Base-by-base conservation (phyloP, 2,113 vertebrate species). In the Malurus elegans region DNA sequence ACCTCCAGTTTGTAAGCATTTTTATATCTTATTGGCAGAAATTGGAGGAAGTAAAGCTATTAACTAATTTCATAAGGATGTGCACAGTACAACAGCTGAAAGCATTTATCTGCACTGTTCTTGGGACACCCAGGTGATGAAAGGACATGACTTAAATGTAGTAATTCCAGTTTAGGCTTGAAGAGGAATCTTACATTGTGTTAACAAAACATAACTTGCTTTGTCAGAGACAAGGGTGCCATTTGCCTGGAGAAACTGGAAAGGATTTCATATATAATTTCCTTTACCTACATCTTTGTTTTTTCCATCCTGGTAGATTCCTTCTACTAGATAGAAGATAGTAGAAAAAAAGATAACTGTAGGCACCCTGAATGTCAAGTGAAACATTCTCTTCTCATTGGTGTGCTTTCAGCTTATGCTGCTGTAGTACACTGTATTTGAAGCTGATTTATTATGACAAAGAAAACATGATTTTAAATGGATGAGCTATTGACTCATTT, bases 141-240 rank as follows among this genome's bases (percentile, higher is more conserved):
- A 83, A 53, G 18, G 4, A 19, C 32, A 10, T 54, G 29, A 62
- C 7, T 88, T 78, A 36, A 40, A 21, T 9, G 26, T 23, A 26
- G 12, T 2, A 91, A 34, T 58, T 70, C 12, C 29, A 28, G 12
- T 29, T 78, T 20, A 47, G 40, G 3, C 16, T 72, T 76, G 23
- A 75, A 73, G 13, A 13, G 28, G 13, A 12, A 28, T 2, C 5
- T 48, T 36, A 32, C 14, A 32, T 48, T 36, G 48, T 36, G 48
- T 42, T 42, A 48, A 42, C 3, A 70, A 32, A 69, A 36, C 5
- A 42, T 11, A 73, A 36, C 9, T 51, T 72, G 17, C 25, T 67
- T 60, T 66, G 42, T 21, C 45, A 28, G 31, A 47, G 25, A 32
- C 6, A 88, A 64, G 0, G 1, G 13, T 32, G 47, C 3, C 3